Percentiles rank a stretch among this genome's conserved stretches.
Evolutionary conservation across 2,797 vertebrate species (phyloP).

Genomic region (Chelonia mydas): DNA sequence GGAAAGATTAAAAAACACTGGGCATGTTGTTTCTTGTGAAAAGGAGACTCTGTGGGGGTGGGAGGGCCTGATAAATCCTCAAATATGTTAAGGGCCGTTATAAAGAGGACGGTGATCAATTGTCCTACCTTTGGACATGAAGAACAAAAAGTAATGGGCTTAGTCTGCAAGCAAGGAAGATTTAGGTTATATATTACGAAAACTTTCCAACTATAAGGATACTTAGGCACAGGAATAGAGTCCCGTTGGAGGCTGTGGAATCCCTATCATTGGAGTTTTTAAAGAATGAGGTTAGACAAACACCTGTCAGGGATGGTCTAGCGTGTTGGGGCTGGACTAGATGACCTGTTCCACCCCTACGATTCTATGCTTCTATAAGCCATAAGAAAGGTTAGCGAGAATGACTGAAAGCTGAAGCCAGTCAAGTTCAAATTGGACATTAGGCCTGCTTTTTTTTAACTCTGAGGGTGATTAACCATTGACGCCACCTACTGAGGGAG

Average conservation of each 20-base stretch:
- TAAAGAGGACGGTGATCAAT: too few relatives aligned
- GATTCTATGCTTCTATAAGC: background rate
- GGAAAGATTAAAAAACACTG: too few relatives aligned
- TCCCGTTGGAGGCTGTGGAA: background rate
- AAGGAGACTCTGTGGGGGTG: too few relatives aligned
- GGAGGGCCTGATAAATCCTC: too few relatives aligned
- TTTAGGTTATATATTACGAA: background rate
- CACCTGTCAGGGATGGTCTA: background rate
- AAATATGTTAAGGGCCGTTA: too few relatives aligned
- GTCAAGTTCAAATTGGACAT: background rate
- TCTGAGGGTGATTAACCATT: background rate
- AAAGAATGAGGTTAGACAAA: rapidly evolving
- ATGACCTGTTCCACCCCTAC: background rate
- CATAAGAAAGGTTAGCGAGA: background rate
- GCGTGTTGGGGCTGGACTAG: background rate
- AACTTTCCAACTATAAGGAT: background rate
- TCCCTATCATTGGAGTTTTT: rapidly evolving
- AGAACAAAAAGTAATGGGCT: too few relatives aligned
- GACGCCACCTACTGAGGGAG: background rate
- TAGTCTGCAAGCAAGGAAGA: rapidly evolving
- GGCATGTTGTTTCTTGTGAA: too few relatives aligned
- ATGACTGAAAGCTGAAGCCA: background rate
- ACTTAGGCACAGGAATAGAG: background rate
- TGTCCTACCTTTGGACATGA: too few relatives aligned
- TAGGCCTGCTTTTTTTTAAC: background rate